Base-by-base conservation (phyloP, 2,888 invertebrate species). In the Limnephilus auricula region DNA sequence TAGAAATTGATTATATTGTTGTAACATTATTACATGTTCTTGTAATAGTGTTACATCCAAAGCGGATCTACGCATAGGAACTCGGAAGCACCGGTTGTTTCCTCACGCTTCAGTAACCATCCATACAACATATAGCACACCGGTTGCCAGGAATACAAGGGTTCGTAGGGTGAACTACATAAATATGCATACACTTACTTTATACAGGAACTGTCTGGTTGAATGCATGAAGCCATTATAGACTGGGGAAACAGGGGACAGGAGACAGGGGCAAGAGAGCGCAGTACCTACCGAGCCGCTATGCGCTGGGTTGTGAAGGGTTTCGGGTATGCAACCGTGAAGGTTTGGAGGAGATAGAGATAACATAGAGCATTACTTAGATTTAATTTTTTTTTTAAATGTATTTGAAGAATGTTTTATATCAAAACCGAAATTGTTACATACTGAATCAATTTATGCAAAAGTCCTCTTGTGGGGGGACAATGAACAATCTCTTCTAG, bases 321-420 rank as follows among this genome's bases (percentile, higher is more conserved):
- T n/a, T 82, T 82, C 82, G 18, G 25, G 32, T 34, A 82, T 37
- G 82, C 82, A 37, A 82, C 82, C 82, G 34, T 82, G 82, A 82
- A 82, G 34, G 18, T 82, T 25, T 32, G 18, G 25, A 34, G 32
- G 82, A 25, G 34, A 32, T 18, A n/a, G 82, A 9, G 34, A 34
- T n/a, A 65, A 65, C 3, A 1, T 25, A 65, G 6, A 0, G 65
- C 65, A 25, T 0, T 13, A 50, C 1, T 6, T 65, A 50, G 13
- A 3, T 13, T 4, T 18, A 18, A 4, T 50, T 50, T 0, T 4
- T 4, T 45, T 18, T 50, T 18, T 50, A 50, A 50, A 18, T 13
- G 13, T 18, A 18, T 18, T 0, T 25, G 50, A 50, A 18, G 18
- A 50, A 50, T 18, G 4, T 5, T 50, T 50, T 50, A 50, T 4